Evolutionary conservation across 2,888 invertebrate species (phyloP).

Genomic region (Dusona sp.): DNA sequence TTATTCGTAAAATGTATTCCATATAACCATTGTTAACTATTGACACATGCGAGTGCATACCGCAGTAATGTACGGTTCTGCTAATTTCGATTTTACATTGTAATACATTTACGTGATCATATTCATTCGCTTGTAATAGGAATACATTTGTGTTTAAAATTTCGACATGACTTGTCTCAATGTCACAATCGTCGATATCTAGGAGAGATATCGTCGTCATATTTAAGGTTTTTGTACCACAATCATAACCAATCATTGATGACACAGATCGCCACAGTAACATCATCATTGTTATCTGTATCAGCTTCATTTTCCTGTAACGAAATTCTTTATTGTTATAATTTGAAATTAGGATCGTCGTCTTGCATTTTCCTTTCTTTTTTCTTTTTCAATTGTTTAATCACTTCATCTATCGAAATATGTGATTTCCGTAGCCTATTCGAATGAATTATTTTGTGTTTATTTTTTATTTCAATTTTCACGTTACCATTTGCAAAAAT

Average conservation of each 20-base stretch:
- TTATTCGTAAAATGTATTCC: slow-evolving; percentile 2
- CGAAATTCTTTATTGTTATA: not conserved
- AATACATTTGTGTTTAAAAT: not conserved
- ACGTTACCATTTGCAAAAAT: too few relatives aligned
- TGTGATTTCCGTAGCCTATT: too few relatives aligned
- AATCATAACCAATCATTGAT: slow-evolving; percentile 25
- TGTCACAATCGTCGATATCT: slow-evolving; percentile 20
- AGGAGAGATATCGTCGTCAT: slow-evolving; percentile 14
- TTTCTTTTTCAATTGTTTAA: not conserved
- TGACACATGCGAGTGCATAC: slow-evolving; percentile 22
- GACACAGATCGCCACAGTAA: not conserved
- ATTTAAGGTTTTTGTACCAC: not conserved
- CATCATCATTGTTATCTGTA: not conserved
- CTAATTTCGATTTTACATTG: slow-evolving; percentile 36
- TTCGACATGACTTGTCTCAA: not conserved
- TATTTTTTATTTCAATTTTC: too few relatives aligned
- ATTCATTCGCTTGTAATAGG: slow-evolving; percentile 33
- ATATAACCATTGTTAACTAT: not conserved
- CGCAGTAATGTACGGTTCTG: slow-evolving; percentile 2
- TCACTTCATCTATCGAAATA: too few relatives aligned
- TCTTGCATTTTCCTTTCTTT: not conserved
- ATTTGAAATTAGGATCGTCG: too few relatives aligned
- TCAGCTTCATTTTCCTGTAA: not conserved
- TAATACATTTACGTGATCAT: not conserved
- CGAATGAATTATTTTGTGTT: too few relatives aligned